Evolutionary conservation across 1,140 invertebrate genomes (phyloP), one percentile per base, ranked within the genome.

Genomic region (Micrasema longulum): DNA sequence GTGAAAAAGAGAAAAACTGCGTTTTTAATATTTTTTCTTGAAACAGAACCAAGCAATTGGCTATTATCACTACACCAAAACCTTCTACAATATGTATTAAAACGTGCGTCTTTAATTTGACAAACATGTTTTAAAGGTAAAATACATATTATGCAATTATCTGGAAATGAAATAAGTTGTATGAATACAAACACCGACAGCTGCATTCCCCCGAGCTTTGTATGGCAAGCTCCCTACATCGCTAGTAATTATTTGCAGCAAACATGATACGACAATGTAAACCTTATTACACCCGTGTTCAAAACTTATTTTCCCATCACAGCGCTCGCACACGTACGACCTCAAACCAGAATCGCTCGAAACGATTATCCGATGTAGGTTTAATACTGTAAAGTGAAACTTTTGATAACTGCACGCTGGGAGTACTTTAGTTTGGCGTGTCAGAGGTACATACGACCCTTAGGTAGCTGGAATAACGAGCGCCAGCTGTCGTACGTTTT

Each of bases 401-500:
- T 11, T 53, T 18, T 53, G 50, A 22, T 23, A 11, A 23, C 50
- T 31, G 53, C 16, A 6, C 12, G n/a, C 14, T 18, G n/a, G 26
- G 53, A 9, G n/a, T 18, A 35, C 14, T 57, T 57, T 57, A 16
- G 11, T 18, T 18, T 57, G 53, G 16, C 53, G 20, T 6, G 23
- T 16, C 20, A 31, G n/a, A 1, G n/a, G 53, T 31, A 14, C 20
- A n/a, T 57, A 20, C 26, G 31, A 35, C 53, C 36, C 60, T 23
- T n/a, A 18, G 41, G 20, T 23, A 43, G 16, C 57, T 45, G 43
- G 18, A n/a, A 47, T 20, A 45, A 45, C 22, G n/a, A n/a, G 48
- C 31, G 23, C 63, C 63, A 65, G 63, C 63, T 65, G 63, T 22
- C 36, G 43, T 11, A 48, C 43, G 43, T 65, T 65, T 48, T 65